Evolutionary conservation across 2,797 vertebrate genomes (phyloP), one percentile per base, ranked within the genome.

Genomic region (Syngnathus rostellatus): DNA sequence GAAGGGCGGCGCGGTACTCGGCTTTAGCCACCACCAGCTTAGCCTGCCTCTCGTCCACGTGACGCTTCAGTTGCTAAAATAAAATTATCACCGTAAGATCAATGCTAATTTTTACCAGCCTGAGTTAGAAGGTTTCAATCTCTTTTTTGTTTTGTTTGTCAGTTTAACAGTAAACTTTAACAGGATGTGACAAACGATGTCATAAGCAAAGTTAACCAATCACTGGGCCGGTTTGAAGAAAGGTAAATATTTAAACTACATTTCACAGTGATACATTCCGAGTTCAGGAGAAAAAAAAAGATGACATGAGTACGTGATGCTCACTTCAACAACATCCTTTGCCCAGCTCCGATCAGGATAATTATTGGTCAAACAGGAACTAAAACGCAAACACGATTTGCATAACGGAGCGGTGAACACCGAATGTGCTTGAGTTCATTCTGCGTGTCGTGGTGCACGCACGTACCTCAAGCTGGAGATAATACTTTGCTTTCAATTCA

Each of bases 401-500:
- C 12, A 31, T 17, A 37, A 37, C 1, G 16, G 12, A 16, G 17
- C 8, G 25, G 62, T 16, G 17, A 21, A 21, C 5, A 40, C 14
- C 17, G n/a, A 23, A n/a, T 31, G 31, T 4, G 31, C 31, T 31
- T 31, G 31, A 31, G 2, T 31, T 31, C 8, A 19, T n/a, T 9
- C 2, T 21, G 17, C 17, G 21, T 64, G n/a, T 54, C 43, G 51
- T 4, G 19, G 17, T 7, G 54, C 21, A 54, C 12, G 40, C 91
- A 54, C 12, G 23, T 91, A 99, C 97, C 95, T 99, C 97, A 1
- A 99, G 92, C 14, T 98, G 95, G 11, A 97, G 86, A 8, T 98
- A 99, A 87, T 98, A 99, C 81, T 95, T 97, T 0, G 93, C 93
- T 88, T 99, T 99, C 73, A 98, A 88, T 86, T 99, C 97, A 90